These are phyloP conservation scores for Silurus aristotelis DNA, from an alignment of 2,797 vertebrate genomes.

Conservation along the genomic window DNA sequence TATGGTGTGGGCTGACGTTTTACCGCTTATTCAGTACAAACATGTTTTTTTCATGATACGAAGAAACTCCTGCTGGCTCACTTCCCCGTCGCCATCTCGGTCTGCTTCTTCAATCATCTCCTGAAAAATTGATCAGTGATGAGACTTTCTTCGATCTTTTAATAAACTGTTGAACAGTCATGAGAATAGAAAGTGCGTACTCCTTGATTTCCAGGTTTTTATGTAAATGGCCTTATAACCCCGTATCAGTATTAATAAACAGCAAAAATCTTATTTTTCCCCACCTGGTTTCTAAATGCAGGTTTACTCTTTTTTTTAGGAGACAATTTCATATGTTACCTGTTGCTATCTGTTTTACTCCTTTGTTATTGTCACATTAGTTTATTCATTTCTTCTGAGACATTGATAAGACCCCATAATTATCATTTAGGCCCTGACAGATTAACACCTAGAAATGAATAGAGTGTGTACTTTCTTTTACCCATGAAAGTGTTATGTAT, in stretches of 20 bases:
- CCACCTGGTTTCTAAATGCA: neutral
- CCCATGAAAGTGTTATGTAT: neutral
- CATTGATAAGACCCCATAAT: neutral
- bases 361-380: neutral
- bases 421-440: neutral
- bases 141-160: neutral
- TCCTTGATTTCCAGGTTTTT: no score
- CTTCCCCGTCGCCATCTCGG: constrained; percentile 90
- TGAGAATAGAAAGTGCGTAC: no score
- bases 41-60: constrained; percentile 96
- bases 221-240: no score
- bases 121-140: constrained; percentile 62
- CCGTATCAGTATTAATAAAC: no score
- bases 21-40: constrained; percentile 78
- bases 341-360: neutral
- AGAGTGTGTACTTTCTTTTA: neutral
- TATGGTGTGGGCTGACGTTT: neutral
- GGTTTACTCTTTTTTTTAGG: neutral
- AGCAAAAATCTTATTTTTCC: neutral
- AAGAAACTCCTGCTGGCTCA: constrained; percentile 92
- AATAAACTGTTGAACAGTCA: neutral
- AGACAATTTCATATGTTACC: neutral
- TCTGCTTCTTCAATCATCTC: constrained; percentile 96
- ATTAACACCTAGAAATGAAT: neutral
- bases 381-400: neutral